Base-by-base conservation (phyloP, 2,113 vertebrate genomes). In the Bufo gargarizans region DNA sequence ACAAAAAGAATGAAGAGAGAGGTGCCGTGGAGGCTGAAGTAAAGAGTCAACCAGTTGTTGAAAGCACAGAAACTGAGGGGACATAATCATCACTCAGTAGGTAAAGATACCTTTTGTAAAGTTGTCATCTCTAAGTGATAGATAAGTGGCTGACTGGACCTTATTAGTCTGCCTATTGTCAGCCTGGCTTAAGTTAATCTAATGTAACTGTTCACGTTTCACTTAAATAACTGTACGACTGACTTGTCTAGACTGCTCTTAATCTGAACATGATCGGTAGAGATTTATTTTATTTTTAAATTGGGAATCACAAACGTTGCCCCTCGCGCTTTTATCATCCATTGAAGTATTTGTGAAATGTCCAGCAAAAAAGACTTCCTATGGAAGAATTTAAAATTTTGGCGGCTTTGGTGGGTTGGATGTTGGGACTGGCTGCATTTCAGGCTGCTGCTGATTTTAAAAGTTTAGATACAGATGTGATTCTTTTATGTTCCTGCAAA, bases 31-130 rank as follows among this genome's bases (percentile, higher is more conserved):
- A 94, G 96, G 97, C 96, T 95, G 97, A 97, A 94, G 94, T 97
- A 97, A 96, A 96, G 93, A 98, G 95, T 97, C 97, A 97, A 96
- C 96, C 97, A 97, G 97, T 99, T 96, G 96, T 99, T 97, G 97
- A 98, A 97, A 97, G 96, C 97, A 98, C 97, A 97, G 97, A 99
- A 96, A 99, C 97, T 98, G 98, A 99, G 96, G 97, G 97, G 96
- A 98, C 98, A 99, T 99, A 99, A 99, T 97, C 97, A 97, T 99
- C 98, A 96, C 97, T 98, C 97, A 99, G 97, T 99, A 99, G 98
- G 97, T 99, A 99, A 99, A 98, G 97, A 98, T 97, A 96, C 97
- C 96, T 99, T 99, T 99, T 98, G 98, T 99, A 98, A 97, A 99
- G 98, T 98, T 99, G 97, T 97, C 97, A 98, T 95, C 95, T 98